Evolutionary conservation across 2,888 invertebrate genomes (phyloP).

Genomic region (Neocrepidodera transversa): DNA sequence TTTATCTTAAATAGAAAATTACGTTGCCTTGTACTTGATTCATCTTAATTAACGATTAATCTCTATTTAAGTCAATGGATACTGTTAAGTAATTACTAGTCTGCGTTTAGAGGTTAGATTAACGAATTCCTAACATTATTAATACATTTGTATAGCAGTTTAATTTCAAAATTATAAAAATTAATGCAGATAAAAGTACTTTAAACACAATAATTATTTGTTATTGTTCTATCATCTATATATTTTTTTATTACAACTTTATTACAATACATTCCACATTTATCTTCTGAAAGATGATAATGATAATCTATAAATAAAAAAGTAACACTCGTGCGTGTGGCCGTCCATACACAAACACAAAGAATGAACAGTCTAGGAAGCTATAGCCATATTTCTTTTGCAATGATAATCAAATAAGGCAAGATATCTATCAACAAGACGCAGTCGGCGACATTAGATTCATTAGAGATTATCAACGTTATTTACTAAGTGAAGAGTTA

Average conservation of each 20-base stretch:
- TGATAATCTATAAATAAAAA: too few relatives aligned
- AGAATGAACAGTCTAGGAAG: too few relatives aligned
- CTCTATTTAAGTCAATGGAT: not conserved
- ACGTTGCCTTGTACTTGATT: not conserved
- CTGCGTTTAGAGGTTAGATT: not conserved
- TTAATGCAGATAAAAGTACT: too few relatives aligned
- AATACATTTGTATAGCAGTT: too few relatives aligned
- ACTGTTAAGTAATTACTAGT: not conserved
- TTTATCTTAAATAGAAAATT: not conserved
- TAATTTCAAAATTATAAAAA: too few relatives aligned
- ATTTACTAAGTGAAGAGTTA: not conserved
- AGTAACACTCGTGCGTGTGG: too few relatives aligned
- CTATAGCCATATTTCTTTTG: not conserved
- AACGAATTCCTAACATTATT: not conserved
- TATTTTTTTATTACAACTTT: too few relatives aligned
- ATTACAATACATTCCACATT: too few relatives aligned
- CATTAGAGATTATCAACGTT: not conserved
- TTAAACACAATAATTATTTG: too few relatives aligned
- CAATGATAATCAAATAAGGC: not conserved
- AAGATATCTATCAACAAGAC: not conserved
- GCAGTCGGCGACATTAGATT: not conserved
- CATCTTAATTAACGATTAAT: not conserved
- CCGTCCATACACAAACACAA: too few relatives aligned
- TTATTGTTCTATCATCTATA: too few relatives aligned
- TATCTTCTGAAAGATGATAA: too few relatives aligned